phyloP scores from a whole-genome alignment of 2,113 vertebrate species.

The Triplophysa dalaica region DNA sequence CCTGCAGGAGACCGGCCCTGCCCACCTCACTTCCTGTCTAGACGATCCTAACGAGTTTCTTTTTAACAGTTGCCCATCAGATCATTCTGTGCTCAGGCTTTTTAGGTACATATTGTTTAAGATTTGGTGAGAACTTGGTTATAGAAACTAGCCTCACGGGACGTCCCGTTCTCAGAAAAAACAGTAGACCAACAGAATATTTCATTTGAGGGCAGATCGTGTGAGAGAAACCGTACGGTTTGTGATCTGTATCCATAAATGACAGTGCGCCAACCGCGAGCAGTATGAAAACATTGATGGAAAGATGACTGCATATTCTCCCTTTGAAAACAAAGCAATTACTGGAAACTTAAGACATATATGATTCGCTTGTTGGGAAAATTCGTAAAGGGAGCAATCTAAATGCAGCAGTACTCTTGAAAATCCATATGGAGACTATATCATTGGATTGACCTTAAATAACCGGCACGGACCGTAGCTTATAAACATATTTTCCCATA shows the following conservation, averaged over 20 bases:
- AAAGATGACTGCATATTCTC: background rate
- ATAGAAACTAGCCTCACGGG: too few relatives aligned
- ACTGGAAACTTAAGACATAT: background rate
- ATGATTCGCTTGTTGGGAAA: background rate
- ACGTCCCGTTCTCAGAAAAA: background rate
- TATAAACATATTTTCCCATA: constrained; percentile 30
- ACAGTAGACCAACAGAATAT: background rate
- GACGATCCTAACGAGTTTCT: constrained; percentile 70
- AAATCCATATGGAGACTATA: constrained; percentile 26
- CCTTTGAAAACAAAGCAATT: background rate
- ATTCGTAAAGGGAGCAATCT: background rate
- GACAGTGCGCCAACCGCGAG: background rate
- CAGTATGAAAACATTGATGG: background rate
- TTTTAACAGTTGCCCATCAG: constrained; percentile 63
- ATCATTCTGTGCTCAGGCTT: constrained; percentile 19
- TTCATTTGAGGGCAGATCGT: background rate
- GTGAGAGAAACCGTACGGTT: background rate
- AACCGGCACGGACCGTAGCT: background rate
- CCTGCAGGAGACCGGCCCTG: constrained; percentile 2
- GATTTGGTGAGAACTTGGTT: background rate
- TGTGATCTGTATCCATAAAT: background rate
- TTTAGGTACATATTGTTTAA: constrained; percentile 6
- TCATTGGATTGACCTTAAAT: constrained; percentile 23
- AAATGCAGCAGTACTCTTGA: background rate
- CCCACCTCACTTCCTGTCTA: constrained; percentile 70